Conservation (phyloP, 2,888 invertebrate genomes). For the Oscheius onirici region DNA sequence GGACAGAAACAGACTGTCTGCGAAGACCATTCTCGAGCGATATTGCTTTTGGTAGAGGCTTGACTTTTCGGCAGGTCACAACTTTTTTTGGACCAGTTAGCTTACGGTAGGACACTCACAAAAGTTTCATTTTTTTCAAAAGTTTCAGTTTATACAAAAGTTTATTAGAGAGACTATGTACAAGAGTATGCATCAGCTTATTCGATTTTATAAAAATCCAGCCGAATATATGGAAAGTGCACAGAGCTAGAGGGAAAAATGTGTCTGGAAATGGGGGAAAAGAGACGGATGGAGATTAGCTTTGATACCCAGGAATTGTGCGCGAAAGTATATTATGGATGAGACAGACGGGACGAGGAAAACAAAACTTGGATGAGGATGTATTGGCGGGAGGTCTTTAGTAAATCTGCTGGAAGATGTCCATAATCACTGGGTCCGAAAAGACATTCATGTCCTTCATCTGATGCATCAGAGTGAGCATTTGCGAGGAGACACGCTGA, state of each 20-base stretch:
- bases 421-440: slow-evolving; percentile 24
- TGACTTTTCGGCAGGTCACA: no score
- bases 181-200: no score
- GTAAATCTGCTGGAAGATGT: slow-evolving; percentile 27
- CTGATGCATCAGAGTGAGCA: slow-evolving; percentile 22
- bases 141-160: not conserved
- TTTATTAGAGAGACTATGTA: no score
- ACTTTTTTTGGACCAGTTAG: no score
- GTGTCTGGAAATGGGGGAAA: not conserved
- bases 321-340: slow-evolving; percentile 28
- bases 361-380: not conserved
- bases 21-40: no score
- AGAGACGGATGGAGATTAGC: slow-evolving; percentile 1
- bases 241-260: not conserved
- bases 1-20: no score
- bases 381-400: not conserved
- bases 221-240: not conserved
- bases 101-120: no score
- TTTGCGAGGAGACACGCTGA: slow-evolving; percentile 28
- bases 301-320: slow-evolving; percentile 13
- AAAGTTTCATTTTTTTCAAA: not conserved
- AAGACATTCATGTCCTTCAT: slow-evolving; percentile 8
- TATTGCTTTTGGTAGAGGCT: no score
- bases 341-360: not conserved
- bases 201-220: no score